Base-by-base conservation (phyloP, 2,888 invertebrate species). In the Cryptus armator region DNA sequence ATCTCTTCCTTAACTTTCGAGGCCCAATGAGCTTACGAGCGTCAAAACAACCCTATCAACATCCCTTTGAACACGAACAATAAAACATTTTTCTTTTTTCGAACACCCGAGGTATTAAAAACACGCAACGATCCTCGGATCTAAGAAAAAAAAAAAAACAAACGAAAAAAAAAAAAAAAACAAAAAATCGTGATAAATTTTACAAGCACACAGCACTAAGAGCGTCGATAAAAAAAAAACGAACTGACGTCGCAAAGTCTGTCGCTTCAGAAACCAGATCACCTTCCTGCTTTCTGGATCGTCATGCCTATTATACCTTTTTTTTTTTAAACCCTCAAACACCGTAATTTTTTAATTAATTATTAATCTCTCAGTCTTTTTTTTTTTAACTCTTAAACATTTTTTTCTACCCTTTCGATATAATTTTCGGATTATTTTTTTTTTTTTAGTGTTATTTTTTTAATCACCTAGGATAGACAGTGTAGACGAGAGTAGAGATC, bases 1-100 rank as follows among this genome's bases (percentile, higher is more conserved):
- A n/a, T n/a, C 19, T 43, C 0, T 48, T 19, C 16, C 37, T 12
- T 46, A 32, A 37, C 64, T 32, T 62, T 19, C 1, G 12, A 46
- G 32, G 16, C 59, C 43, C 43, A 5, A 44, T 44, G 59, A 72
- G 24, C 16, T 4, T 19, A 43, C 66, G 16, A 16, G 37, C 64
- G 74, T 74, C 59, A 67, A 74, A 56, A 68, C 75, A 75, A 75
- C 56, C 43, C 53, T 71, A 37, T 46, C 46, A 32, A 74, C 51
- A 72, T 80, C 59, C n/a, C 19, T 59, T 37, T 51, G 43, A 68
- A 56, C 70, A 81, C 81, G 62, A 77, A 81, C 81, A 48, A 77
- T 43, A 37, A 32, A 74, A 44, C 48, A 67, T 76, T 70, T 24
- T 24, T 24, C 53, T 29, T 6, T 10, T n/a, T n/a, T 6, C 29